These are phyloP conservation scores for Ctenopoma multispine DNA, from an alignment of 2,797 vertebrate species.

Conservation along the genomic window DNA sequence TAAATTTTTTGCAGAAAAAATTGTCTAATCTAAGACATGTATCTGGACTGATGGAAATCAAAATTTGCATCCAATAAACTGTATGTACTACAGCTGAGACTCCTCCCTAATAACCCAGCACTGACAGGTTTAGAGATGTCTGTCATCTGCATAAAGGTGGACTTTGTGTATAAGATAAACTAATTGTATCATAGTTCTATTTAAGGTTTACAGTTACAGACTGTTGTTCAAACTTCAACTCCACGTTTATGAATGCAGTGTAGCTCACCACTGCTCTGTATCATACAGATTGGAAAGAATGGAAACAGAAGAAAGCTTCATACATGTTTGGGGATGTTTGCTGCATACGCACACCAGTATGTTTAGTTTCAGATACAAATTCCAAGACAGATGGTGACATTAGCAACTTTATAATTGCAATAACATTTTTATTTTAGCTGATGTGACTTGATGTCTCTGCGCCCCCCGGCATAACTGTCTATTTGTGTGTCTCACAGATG, in stretches of 20 bases:
- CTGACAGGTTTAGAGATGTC: neutral
- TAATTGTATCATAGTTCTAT: neutral
- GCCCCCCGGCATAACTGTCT: neutral
- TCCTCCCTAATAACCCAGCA: neutral
- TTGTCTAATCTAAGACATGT: neutral
- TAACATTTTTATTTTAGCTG: neutral
- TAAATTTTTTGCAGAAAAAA: neutral
- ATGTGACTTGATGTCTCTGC: neutral
- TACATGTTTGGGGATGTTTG: neutral
- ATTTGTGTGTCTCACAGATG: slow-evolving; percentile 86
- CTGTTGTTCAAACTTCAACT: too few species aligned
- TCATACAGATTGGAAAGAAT: too few species aligned
- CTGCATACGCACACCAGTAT: neutral
- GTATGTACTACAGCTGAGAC: neutral
- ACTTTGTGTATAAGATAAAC: neutral
- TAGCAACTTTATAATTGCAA: neutral
- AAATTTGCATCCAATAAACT: too few species aligned
- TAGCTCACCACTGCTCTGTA: too few species aligned
- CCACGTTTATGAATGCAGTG: too few species aligned
- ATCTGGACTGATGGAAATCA: neutral
- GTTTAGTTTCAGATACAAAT: neutral
- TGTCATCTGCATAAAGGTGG: neutral
- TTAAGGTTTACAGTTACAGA: too few species aligned
- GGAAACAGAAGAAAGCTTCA: too few species aligned
- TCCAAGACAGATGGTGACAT: neutral